Conservation (phyloP, 2,797 vertebrate genomes). For the Esox lucius region DNA sequence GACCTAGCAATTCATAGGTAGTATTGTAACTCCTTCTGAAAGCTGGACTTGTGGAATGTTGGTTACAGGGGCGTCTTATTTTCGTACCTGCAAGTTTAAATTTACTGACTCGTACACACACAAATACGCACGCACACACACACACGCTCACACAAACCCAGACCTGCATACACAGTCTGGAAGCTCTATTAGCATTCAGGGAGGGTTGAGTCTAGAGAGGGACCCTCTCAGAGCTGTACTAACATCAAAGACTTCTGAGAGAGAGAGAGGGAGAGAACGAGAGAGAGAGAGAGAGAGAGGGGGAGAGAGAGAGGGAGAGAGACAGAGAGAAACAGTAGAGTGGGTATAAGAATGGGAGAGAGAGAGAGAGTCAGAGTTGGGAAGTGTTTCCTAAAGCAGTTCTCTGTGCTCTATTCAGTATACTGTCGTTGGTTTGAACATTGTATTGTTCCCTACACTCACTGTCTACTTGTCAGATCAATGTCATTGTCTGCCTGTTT, state of each 20-base stretch:
- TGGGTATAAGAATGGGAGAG: background rate
- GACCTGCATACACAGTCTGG: constrained; percentile 5
- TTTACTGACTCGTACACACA: background rate
- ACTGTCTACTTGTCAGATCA: constrained; percentile 45
- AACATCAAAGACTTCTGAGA: constrained; percentile 59
- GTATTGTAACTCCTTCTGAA: background rate
- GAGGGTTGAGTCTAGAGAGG: constrained; percentile 42
- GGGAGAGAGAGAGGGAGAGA: constrained; percentile 20
- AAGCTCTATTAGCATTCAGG: constrained; percentile 53
- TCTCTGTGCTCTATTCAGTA: background rate
- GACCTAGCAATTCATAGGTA: background rate
- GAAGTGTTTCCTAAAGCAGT: background rate
- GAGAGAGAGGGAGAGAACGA: constrained; percentile 18
- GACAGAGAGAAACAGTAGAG: constrained; percentile 20
- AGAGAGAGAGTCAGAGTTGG: background rate
- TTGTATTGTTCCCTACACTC: constrained; percentile 28
- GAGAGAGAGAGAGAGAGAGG: background rate
- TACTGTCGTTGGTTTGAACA: background rate
- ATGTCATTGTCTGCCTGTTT: constrained; percentile 22
- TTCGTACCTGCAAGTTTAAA: background rate
- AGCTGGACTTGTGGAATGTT: background rate
- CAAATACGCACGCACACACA: background rate
- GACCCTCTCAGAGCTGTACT: constrained; percentile 44
- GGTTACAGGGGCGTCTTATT: background rate
- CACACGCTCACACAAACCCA: background rate